Evolutionary conservation across 1,140 invertebrate genomes (phyloP).

Genomic region (Macrobrachium rosenbergii): DNA sequence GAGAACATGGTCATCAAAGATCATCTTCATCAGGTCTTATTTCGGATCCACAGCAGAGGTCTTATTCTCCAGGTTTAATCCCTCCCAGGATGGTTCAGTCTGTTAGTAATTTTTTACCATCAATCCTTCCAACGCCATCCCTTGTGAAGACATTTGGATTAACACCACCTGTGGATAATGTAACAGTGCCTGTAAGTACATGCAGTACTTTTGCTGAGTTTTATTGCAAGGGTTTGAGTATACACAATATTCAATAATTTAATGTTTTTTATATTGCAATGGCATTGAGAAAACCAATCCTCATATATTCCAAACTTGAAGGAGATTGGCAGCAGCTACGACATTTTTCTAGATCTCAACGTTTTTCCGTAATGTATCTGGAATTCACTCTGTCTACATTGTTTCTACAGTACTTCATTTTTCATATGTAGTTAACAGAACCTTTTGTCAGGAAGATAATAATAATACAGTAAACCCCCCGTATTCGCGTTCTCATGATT

Average conservation of each 20-base stretch:
- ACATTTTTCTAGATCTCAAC: too few relatives aligned
- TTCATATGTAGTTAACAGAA: too few relatives aligned
- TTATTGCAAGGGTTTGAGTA: not conserved
- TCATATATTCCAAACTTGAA: slow-evolving; percentile 24
- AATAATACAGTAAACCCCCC: too few relatives aligned
- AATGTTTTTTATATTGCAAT: too few relatives aligned
- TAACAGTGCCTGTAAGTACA: slow-evolving; percentile 23
- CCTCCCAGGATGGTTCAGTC: slow-evolving; percentile 49
- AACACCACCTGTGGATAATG: slow-evolving; percentile 29
- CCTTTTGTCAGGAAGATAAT: too few relatives aligned
- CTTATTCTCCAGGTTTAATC: not conserved
- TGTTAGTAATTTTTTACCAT: slow-evolving; percentile 27
- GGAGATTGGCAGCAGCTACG: slow-evolving; percentile 3
- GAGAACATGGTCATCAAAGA: slow-evolving; percentile 23
- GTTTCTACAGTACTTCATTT: too few relatives aligned
- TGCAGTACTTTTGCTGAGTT: not conserved
- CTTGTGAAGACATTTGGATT: slow-evolving; percentile 23
- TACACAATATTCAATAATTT: too few relatives aligned
- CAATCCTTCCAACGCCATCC: slow-evolving; percentile 9
- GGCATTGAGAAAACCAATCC: too few relatives aligned
- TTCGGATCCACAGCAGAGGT: slow-evolving; percentile 1
- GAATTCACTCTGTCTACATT: too few relatives aligned
- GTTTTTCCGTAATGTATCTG: too few relatives aligned
- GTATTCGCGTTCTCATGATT: too few relatives aligned
- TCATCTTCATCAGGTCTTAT: slow-evolving; percentile 36